A percentile compares a stretch with the other conserved stretches of the same genome.
Evolutionary conservation across 1,140 invertebrate species (phyloP).

Genomic region (Triops cancriformis): DNA sequence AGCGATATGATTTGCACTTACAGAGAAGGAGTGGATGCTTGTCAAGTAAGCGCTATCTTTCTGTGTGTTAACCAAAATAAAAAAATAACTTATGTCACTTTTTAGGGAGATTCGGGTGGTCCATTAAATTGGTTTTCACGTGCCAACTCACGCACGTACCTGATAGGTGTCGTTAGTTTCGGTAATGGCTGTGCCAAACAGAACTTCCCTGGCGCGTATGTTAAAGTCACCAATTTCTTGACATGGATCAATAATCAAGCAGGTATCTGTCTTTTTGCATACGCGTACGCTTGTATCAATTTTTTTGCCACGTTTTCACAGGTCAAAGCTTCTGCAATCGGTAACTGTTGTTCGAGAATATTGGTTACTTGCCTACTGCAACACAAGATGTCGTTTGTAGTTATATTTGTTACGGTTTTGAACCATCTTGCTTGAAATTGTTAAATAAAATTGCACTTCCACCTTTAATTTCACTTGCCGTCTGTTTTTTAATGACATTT

Average conservation of each 20-base stretch:
- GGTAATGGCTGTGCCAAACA: slow-evolving; percentile 41
- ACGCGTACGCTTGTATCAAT: too few species aligned
- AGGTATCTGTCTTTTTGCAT: too few species aligned
- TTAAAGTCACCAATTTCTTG: slow-evolving; percentile 36
- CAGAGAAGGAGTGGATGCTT: background rate
- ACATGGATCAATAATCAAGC: slow-evolving; percentile 17
- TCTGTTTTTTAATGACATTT: too few species aligned
- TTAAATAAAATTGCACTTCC: too few species aligned
- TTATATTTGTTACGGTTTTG: too few species aligned
- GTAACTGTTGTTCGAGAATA: too few species aligned
- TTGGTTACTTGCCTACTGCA: too few species aligned
- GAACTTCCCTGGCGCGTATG: slow-evolving; percentile 43
- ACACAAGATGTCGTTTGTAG: too few species aligned
- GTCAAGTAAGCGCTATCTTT: background rate
- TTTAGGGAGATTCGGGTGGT: background rate
- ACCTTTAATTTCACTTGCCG: too few species aligned
- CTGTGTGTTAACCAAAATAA: background rate
- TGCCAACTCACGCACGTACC: background rate
- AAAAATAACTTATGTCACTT: background rate
- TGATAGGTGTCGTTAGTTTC: slow-evolving; percentile 41
- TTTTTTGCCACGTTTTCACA: too few species aligned
- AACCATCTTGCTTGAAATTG: too few species aligned
- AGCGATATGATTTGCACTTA: background rate
- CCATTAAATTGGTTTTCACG: background rate
- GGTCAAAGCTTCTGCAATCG: too few species aligned